Percentiles rank a stretch among this genome's conserved stretches.
These are phyloP conservation scores for Ophiodon elongatus DNA, from an alignment of 2,113 vertebrate species.

Conservation along the genomic window DNA sequence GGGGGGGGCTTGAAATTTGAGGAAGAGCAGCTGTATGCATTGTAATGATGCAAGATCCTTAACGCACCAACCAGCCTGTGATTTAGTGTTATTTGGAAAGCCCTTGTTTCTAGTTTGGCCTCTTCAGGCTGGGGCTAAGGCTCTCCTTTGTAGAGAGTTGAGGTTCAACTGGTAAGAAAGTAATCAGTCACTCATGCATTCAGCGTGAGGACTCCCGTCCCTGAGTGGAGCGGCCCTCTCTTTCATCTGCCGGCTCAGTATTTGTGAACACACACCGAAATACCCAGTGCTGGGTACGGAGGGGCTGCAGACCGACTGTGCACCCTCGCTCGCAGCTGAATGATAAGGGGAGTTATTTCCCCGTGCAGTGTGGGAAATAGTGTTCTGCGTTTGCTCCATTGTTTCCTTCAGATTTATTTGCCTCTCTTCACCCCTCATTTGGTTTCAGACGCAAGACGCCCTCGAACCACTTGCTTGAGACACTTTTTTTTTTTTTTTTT, in stretches of 20 bases:
- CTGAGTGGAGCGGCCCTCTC: conserved; percentile 64
- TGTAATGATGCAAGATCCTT: conserved; percentile 55
- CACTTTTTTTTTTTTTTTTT: not conserved
- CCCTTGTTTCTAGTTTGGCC: conserved; percentile 58
- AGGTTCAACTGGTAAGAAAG: conserved; percentile 69
- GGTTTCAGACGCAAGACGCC: conserved; percentile 41
- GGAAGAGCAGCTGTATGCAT: conserved; percentile 56
- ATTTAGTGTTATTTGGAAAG: conserved; percentile 65
- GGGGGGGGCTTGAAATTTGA: conserved; percentile 48
- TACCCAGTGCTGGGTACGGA: conserved; percentile 57
- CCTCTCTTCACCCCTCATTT: conserved; percentile 39
- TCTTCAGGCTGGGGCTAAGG: conserved; percentile 44
- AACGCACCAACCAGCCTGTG: conserved; percentile 36
- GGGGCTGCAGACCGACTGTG: conserved; percentile 55
- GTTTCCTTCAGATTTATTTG: conserved; percentile 43
- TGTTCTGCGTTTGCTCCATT: conserved; percentile 24
- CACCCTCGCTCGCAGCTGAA: conserved; percentile 61
- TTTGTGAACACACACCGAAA: conserved; percentile 74
- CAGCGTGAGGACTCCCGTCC: conserved; percentile 66
- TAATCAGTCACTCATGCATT: conserved; percentile 78
- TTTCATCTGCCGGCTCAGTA: conserved; percentile 76
- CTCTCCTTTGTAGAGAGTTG: conserved; percentile 49
- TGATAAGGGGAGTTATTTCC: conserved; percentile 72
- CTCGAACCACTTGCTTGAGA: conserved; percentile 38
- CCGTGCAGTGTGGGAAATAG: conserved; percentile 66